Evolutionary conservation across 2,888 invertebrate species (phyloP), one percentile per base, ranked within the genome.

Genomic region (Podotricha telesiphe): DNA sequence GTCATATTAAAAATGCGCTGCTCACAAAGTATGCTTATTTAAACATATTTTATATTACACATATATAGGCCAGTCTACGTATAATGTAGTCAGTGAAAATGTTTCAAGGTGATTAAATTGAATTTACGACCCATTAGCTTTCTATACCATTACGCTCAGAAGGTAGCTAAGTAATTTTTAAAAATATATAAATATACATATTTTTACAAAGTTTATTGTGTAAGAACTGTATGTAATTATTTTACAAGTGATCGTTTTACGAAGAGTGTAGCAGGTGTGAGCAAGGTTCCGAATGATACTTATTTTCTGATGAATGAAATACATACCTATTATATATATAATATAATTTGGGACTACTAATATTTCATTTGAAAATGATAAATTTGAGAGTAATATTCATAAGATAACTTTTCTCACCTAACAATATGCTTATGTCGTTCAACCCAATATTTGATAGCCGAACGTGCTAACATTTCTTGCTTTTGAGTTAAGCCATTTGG

Each of bases 391-490:
- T n/a, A n/a, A n/a, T n/a, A n/a, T n/a, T n/a, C n/a, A 28, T 28
- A 28, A 28, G 28, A 28, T n/a, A 13, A 42, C 5, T 58, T 42
- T 58, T 47, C 89, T 88, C 83, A 97, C 97, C 97, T 95, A 53
- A 97, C 97, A 65, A 97, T 96, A 81, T 97, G 97, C 87, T 97
- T 97, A 83, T 97, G 97, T 48, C 97, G 91, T 80, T 97, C 97
- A 37, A 97, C 97, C 97, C 97, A 97, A 81, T 97, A 97, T 80
- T 97, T 97, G 78, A 97, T 97, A 19, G 97, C 97, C 42, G 97
- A 97, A 75, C 97, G 93, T 1, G 97, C 97, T 87, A 97, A 93
- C 90, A 97, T 94, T 85, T 97, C 97, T 80, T 97, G 97, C 80
- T 97, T 97, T 83, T 96, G 96, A 0, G 96, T 95, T 62, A 97